These are phyloP conservation scores for Carposina sasakii DNA, from an alignment of 1,140 invertebrate genomes.

Conservation along the genomic window DNA sequence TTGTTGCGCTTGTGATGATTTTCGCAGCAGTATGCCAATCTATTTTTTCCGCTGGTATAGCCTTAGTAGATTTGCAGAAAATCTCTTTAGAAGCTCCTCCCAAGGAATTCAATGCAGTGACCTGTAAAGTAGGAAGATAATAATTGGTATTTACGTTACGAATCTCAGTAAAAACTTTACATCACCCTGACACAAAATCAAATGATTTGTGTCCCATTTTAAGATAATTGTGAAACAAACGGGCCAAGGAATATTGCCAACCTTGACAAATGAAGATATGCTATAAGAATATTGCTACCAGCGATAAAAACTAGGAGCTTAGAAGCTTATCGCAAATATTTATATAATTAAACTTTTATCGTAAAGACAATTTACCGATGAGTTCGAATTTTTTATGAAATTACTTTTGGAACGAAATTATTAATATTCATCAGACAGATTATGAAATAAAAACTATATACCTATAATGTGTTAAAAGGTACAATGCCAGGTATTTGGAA, in stretches of 20 bases:
- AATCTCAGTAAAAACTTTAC: not conserved
- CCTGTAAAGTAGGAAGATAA: not conserved
- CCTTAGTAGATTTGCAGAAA: conserved; percentile 30
- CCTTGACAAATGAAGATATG: conserved; percentile 42
- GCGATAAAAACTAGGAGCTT: no score
- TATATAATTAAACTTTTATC: no score
- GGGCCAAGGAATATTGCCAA: conserved; percentile 37
- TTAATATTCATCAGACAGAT: no score
- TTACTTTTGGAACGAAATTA: no score
- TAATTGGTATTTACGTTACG: not conserved
- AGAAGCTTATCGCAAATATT: conserved; percentile 8
- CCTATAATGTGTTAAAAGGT: no score
- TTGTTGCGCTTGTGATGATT: conserved; percentile 7
- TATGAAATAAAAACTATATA: no score
- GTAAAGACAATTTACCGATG: no score
- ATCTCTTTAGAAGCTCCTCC: conserved; percentile 10
- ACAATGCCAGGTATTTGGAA: no score
- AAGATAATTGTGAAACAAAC: conserved; percentile 31
- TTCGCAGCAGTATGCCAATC: conserved; percentile 10
- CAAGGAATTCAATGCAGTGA: not conserved
- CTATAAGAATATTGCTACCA: no score
- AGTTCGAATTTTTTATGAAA: no score
- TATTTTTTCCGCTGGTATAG: conserved; percentile 12
- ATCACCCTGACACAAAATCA: conserved; percentile 23
- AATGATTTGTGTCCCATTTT: conserved; percentile 21